phyloP scores from a whole-genome alignment of 2,888 invertebrate species.

The Hirtodrosophila confusa region DNA sequence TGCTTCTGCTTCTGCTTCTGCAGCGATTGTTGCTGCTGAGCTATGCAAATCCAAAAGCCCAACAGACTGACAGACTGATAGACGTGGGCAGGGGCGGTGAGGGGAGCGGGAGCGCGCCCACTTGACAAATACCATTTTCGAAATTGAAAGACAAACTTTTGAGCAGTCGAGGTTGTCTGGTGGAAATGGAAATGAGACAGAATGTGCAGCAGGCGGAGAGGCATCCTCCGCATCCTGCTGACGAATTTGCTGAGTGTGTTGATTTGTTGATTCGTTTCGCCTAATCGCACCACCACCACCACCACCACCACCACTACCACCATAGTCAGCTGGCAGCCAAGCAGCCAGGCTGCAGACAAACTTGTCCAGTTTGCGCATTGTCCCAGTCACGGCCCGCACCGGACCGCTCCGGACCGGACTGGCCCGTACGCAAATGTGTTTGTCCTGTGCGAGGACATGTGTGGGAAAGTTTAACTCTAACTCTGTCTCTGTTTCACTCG shows the following conservation, averaged over 20 bases:
- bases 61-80: conserved; percentile 44
- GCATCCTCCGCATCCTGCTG: conserved; percentile 74
- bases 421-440: conserved; percentile 73
- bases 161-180: conserved; percentile 70
- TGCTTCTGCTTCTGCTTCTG: conserved; percentile 20
- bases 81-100: conserved; percentile 8
- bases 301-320: conserved; percentile 80
- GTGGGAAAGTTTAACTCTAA: conserved; percentile 67
- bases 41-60: conserved; percentile 75
- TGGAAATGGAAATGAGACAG: conserved; percentile 76
- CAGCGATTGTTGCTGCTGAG: conserved; percentile 62
- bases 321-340: conserved; percentile 52
- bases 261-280: conserved; percentile 83
- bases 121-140: conserved; percentile 82
- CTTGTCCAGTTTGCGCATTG: conserved; percentile 76
- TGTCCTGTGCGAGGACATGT: conserved; percentile 69
- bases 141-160: conserved; percentile 83
- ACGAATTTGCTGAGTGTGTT: conserved; percentile 82
- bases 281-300: conserved; percentile 83
- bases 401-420: conserved; percentile 20
- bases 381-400: conserved; percentile 26
- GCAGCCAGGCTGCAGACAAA: conserved; percentile 56
- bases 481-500: conserved; percentile 43
- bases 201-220: conserved; percentile 73
- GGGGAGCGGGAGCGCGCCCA: conserved; percentile 46